Evolutionary conservation across 2,113 vertebrate species (phyloP).

Genomic region (Pedetes capensis): DNA sequence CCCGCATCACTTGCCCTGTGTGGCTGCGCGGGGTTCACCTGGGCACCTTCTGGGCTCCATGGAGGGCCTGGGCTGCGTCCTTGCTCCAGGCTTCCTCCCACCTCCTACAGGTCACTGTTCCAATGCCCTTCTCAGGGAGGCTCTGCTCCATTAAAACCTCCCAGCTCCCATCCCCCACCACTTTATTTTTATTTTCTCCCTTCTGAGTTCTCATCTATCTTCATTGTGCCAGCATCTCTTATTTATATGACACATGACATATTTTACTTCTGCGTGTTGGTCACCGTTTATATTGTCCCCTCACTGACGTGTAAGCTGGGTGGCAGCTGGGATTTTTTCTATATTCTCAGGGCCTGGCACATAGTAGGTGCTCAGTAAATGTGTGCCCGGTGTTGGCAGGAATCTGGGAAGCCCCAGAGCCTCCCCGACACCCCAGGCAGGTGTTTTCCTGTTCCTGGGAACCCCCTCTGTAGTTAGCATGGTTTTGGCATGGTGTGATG

Average conservation of each 20-base stretch:
- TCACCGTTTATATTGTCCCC: not conserved
- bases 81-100: too few species aligned
- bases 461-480: not conserved
- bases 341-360: not conserved
- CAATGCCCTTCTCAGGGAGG: fast-evolving
- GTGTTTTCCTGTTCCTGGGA: not conserved
- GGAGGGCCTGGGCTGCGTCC: not conserved
- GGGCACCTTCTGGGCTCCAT: not conserved
- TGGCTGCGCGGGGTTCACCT: fast-evolving
- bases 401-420: not conserved
- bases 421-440: not conserved
- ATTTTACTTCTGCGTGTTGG: not conserved
- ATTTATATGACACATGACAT: too few species aligned
- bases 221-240: too few species aligned
- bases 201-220: too few species aligned
- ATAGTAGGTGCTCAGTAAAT: not conserved
- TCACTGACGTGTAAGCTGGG: not conserved
- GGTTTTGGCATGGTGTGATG: not conserved
- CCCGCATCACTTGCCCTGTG: too few species aligned
- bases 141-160: not conserved
- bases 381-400: not conserved
- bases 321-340: not conserved
- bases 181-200: not conserved
- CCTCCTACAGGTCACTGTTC: not conserved
- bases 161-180: not conserved